Conservation (phyloP, 2,888 invertebrate species). For the Acleris emargana region DNA sequence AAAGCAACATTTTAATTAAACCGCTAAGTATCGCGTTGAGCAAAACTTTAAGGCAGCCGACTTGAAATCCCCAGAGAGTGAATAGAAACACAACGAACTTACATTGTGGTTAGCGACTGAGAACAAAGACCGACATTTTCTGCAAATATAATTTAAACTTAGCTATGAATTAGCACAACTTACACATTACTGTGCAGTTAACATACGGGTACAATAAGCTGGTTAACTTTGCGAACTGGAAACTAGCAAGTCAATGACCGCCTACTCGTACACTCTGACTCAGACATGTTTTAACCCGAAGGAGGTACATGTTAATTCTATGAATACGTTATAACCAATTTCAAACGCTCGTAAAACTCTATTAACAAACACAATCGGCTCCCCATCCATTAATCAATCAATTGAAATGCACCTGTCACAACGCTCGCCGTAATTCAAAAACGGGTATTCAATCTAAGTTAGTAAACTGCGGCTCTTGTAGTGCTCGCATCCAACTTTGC, state of each 20-base stretch:
- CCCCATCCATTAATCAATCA: conserved; percentile 33
- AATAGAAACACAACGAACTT: conserved; percentile 6
- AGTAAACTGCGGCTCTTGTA: conserved; percentile 40
- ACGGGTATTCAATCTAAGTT: conserved; percentile 45
- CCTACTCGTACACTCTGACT: not conserved
- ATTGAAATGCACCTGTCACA: conserved; percentile 34
- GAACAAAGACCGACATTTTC: not conserved
- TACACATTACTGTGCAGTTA: conserved; percentile 9
- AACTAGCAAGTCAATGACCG: conserved; percentile 21
- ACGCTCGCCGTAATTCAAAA: conserved; percentile 34
- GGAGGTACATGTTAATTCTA: not conserved
- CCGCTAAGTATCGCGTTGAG: not conserved
- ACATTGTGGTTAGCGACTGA: not conserved
- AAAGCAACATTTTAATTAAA: not conserved
- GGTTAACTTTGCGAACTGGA: conserved; percentile 12
- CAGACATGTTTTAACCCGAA: not conserved
- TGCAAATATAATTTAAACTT: conserved; percentile 6
- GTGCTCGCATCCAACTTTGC: conserved; percentile 30
- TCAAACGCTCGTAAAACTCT: conserved; percentile 22
- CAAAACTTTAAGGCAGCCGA: not conserved
- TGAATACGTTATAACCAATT: conserved; percentile 12
- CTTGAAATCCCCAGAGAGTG: not conserved
- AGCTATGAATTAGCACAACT: conserved; percentile 7
- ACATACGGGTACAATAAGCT: conserved; percentile 9
- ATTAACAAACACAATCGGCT: conserved; percentile 17